Percentiles rank a stretch among this genome's conserved stretches.
These are phyloP conservation scores for Coryphaenoides rupestris DNA, from an alignment of 2,113 vertebrate genomes.

Conservation along the genomic window DNA sequence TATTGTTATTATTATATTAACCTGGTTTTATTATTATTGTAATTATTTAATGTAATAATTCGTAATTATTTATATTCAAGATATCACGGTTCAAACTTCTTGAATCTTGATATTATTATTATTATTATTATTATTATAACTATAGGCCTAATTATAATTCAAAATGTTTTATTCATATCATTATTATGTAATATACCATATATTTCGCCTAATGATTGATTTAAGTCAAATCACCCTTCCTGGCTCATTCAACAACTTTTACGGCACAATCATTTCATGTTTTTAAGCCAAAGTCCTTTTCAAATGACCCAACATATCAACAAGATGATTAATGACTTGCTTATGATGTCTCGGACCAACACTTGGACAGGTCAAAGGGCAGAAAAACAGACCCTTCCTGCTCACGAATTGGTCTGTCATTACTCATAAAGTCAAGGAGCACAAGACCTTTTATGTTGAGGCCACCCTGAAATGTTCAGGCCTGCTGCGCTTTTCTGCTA, in stretches of 20 bases:
- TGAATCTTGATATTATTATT: no score
- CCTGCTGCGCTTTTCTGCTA: not conserved
- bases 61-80: no score
- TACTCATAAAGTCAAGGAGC: conserved; percentile 37
- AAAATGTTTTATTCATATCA: no score
- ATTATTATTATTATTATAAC: no score
- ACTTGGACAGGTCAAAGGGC: conserved; percentile 22
- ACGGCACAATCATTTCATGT: not conserved
- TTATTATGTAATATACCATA: no score
- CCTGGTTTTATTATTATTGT: not conserved
- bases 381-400: conserved; percentile 37
- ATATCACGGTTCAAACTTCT: no score
- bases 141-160: no score
- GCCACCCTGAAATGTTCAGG: conserved; percentile 17
- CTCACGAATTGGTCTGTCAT: conserved; percentile 30
- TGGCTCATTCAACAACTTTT: not conserved
- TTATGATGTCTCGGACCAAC: not conserved
- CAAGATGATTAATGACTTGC: conserved; percentile 25
- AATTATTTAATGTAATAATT: not conserved
- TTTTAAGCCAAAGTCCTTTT: conserved; percentile 6
- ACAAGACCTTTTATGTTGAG: conserved; percentile 1
- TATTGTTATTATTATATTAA: not conserved
- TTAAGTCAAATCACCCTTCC: not conserved
- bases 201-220: not conserved
- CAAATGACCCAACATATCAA: conserved; percentile 22